Evolutionary conservation across 2,797 vertebrate species (phyloP).

Genomic region (Scyliorhinus canicula): DNA sequence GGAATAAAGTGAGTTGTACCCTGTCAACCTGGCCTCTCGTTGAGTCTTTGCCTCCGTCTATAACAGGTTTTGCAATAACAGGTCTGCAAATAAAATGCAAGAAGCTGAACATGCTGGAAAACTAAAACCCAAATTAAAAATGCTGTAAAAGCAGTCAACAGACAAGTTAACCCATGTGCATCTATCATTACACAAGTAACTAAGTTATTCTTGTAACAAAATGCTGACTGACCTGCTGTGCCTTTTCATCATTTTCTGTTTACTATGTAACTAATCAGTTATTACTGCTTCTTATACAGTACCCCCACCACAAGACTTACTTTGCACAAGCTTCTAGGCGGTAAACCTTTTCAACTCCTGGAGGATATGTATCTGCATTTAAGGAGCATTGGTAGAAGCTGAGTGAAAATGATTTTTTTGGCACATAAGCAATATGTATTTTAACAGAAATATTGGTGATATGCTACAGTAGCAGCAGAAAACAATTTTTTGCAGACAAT

Average conservation of each 20-base stretch:
- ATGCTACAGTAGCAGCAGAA: neutral
- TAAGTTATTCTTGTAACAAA: too few relatives aligned
- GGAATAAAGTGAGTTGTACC: too few relatives aligned
- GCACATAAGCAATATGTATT: constrained; percentile 71
- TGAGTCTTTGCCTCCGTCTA: too few relatives aligned
- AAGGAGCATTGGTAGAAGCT: neutral
- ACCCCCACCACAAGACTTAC: constrained; percentile 54
- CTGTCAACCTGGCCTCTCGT: too few relatives aligned
- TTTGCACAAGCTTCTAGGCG: constrained; percentile 69
- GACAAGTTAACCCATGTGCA: too few relatives aligned
- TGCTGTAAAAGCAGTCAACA: too few relatives aligned
- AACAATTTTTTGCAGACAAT: neutral
- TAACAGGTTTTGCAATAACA: too few relatives aligned
- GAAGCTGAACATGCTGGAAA: too few relatives aligned
- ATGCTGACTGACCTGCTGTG: neutral
- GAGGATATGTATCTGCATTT: neutral
- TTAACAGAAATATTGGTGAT: neutral
- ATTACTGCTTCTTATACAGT: neutral
- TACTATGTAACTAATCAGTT: neutral
- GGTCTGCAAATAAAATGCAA: too few relatives aligned
- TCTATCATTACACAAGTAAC: too few relatives aligned
- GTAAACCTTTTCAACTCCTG: constrained; percentile 42
- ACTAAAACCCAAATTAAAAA: too few relatives aligned
- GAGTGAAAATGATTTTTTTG: neutral
- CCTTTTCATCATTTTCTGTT: neutral